Evolutionary conservation across 2,797 vertebrate species (phyloP).

Genomic region (Spinibarbus caldwelli): DNA sequence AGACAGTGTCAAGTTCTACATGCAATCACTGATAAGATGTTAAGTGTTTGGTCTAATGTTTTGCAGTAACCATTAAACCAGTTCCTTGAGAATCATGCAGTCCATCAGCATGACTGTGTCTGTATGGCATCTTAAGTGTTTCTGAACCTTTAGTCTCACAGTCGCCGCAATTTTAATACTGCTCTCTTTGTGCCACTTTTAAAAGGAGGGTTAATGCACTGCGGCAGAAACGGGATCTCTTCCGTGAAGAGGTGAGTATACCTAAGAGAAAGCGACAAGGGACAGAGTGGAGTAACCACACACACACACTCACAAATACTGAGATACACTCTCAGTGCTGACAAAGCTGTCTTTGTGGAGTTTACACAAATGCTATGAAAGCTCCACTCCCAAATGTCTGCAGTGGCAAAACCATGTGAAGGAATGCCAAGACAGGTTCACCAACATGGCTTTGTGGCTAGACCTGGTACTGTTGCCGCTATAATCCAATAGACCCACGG

Average conservation of each 20-base stretch:
- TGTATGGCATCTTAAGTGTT: conserved; percentile 56
- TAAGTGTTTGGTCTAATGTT: conserved; percentile 35
- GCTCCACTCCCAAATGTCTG: conserved; percentile 52
- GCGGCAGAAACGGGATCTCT: conserved; percentile 96
- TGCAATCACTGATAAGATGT: conserved; percentile 25
- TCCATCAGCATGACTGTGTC: conserved; percentile 25
- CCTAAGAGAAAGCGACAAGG: conserved; percentile 83
- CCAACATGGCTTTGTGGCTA: conserved; percentile 46
- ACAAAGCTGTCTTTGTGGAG: conserved; percentile 82
- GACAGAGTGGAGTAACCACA: conserved; percentile 73
- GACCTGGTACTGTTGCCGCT: conserved; percentile 17
- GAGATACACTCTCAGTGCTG: conserved; percentile 73
- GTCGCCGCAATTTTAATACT: conserved; percentile 80
- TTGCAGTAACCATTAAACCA: conserved; percentile 43
- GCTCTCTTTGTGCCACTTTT: conserved; percentile 84
- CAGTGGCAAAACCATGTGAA: conserved; percentile 39
- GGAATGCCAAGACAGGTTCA: conserved; percentile 56
- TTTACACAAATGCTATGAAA: conserved; percentile 61
- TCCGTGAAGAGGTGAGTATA: conserved; percentile 96
- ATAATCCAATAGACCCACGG: not conserved
- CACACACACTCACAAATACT: conserved; percentile 67
- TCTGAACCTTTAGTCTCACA: conserved; percentile 59
- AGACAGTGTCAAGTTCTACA: conserved; percentile 23
- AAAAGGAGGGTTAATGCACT: conserved; percentile 95
- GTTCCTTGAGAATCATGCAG: conserved; percentile 43